Percentiles rank a stretch among this genome's conserved stretches.
phyloP scores from a whole-genome alignment of 2,888 invertebrate species.

The Coelopa pilipes region DNA sequence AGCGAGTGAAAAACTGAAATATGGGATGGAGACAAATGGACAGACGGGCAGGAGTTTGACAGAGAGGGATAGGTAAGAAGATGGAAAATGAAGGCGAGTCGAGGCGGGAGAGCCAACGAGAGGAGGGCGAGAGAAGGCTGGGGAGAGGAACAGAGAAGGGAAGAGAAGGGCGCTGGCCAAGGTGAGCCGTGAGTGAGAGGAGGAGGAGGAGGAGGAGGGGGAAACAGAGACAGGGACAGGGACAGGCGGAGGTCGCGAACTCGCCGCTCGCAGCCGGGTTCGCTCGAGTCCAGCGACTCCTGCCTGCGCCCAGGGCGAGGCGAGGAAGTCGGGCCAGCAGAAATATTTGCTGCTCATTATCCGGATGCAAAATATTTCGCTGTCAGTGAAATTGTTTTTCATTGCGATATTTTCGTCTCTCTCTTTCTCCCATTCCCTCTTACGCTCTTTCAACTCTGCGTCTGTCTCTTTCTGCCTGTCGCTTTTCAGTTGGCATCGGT shows the following conservation, averaged over 20 bases:
- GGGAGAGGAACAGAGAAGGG: too few species aligned
- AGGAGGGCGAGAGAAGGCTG: too few species aligned
- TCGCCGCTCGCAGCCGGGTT: background rate
- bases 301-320: background rate
- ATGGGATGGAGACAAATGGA: too few species aligned
- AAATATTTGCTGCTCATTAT: conserved; percentile 30
- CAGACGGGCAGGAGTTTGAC: too few species aligned
- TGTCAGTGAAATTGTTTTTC: conserved; percentile 28
- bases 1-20: background rate
- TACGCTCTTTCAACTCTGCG: too few species aligned
- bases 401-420: conserved; percentile 8
- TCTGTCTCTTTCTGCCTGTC: too few species aligned
- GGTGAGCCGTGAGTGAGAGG: background rate
- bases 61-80: too few species aligned
- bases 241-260: background rate
- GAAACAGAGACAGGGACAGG: too few species aligned
- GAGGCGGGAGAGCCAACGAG: too few species aligned
- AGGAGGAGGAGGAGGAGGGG: too few species aligned
- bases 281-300: background rate
- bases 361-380: conserved; percentile 35
- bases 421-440: background rate
- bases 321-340: background rate
- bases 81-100: too few species aligned
- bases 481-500: background rate
- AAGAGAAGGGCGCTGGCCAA: background rate